Conservation (phyloP, 2,888 invertebrate genomes). For the Aelia acuminata region DNA sequence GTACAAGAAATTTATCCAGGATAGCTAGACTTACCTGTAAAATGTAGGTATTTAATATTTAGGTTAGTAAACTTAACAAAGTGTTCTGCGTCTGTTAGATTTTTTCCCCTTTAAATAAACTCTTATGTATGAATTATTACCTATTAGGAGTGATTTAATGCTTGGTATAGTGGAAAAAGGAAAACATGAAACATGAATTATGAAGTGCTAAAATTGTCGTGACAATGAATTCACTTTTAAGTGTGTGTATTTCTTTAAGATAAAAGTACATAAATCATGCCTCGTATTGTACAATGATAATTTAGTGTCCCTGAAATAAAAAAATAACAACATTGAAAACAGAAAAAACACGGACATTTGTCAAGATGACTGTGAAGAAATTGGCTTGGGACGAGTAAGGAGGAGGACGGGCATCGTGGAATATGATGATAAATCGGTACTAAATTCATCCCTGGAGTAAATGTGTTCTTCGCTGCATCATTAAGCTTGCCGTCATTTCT, state of each 20-base stretch:
- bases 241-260: background rate
- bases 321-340: background rate
- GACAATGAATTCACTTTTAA: conserved; percentile 26
- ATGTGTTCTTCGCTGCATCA: background rate
- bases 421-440: conserved; percentile 45
- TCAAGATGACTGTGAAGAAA: conserved; percentile 9
- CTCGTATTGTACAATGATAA: background rate
- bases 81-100: no score
- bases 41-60: no score
- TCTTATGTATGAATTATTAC: background rate
- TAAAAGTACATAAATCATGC: background rate
- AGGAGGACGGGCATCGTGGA: background rate
- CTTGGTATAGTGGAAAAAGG: background rate
- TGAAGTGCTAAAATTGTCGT: background rate
- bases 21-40: no score
- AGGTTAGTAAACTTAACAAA: no score
- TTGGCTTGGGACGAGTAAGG: conserved; percentile 26
- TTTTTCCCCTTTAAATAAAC: no score
- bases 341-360: conserved; percentile 10
- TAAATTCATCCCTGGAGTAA: conserved; percentile 39
- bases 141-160: background rate
- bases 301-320: background rate
- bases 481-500: background rate
- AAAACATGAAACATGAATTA: background rate
- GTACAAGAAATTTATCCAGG: no score